A percentile compares a stretch with the other conserved stretches of the same genome.
Evolutionary conservation across 2,888 invertebrate genomes (phyloP).

Genomic region (Spodoptera picta): DNA sequence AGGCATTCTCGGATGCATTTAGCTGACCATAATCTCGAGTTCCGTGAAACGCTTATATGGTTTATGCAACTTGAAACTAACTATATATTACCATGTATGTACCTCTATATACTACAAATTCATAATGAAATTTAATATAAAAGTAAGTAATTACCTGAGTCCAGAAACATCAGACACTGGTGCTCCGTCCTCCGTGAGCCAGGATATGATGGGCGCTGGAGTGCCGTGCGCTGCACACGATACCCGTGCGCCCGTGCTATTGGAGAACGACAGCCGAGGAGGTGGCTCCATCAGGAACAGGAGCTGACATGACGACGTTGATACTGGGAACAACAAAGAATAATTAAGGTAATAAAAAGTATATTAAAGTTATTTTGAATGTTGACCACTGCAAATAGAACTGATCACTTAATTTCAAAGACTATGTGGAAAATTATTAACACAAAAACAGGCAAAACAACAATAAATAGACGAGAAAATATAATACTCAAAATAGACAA

Average conservation of each 20-base stretch:
- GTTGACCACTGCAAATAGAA: too few relatives aligned
- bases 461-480: too few relatives aligned
- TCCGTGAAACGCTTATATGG: background rate
- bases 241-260: slow-evolving; percentile 93
- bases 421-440: too few relatives aligned
- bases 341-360: background rate
- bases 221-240: slow-evolving; percentile 93
- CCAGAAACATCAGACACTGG: slow-evolving; percentile 92
- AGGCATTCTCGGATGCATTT: slow-evolving; percentile 31
- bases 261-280: slow-evolving; percentile 93
- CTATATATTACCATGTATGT: background rate
- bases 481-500: too few relatives aligned
- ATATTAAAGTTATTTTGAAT: too few relatives aligned
- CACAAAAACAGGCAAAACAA: too few relatives aligned
- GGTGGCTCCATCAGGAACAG: slow-evolving; percentile 93
- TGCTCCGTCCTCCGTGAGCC: slow-evolving; percentile 93
- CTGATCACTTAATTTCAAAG: too few relatives aligned
- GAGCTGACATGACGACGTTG: slow-evolving; percentile 71
- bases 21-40: slow-evolving; percentile 2
- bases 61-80: background rate
- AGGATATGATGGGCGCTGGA: slow-evolving; percentile 92
- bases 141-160: slow-evolving; percentile 88
- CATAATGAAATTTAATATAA: too few relatives aligned
- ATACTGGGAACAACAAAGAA: slow-evolving; percentile 58
- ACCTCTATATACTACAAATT: too few relatives aligned